Evolutionary conservation across 2,797 vertebrate species (phyloP).

Genomic region (Mormyrops boulengeri): DNA sequence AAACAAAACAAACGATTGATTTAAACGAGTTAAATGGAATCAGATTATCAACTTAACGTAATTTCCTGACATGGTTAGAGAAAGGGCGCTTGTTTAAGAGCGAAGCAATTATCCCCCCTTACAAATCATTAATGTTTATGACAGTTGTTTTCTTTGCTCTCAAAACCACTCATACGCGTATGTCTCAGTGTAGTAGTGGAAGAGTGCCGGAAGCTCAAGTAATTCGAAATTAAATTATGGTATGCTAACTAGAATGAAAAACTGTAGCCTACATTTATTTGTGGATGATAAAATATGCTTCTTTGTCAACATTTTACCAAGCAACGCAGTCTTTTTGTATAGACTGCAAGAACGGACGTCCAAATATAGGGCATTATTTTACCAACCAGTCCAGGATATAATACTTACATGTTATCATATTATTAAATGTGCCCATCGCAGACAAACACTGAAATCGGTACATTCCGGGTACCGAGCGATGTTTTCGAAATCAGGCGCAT

Average conservation of each 20-base stretch:
- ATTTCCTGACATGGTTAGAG: constrained; percentile 67
- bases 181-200: neutral
- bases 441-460: neutral
- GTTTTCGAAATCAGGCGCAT: neutral
- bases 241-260: neutral
- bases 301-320: neutral
- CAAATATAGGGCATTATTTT: neutral
- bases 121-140: constrained; percentile 52
- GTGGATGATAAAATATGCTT: neutral
- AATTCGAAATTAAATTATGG: constrained; percentile 1
- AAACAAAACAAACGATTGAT: constrained; percentile 56
- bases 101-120: constrained; percentile 51
- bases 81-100: constrained; percentile 64
- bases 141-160: constrained; percentile 22
- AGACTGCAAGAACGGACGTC: neutral
- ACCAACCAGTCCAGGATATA: neutral
- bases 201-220: neutral
- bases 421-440: neutral
- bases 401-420: neutral
- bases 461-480: neutral
- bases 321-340: neutral
- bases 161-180: neutral
- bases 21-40: constrained; percentile 69
- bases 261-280: neutral
- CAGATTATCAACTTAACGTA: constrained; percentile 70